These are phyloP conservation scores for Trichonephila clavipes DNA, from an alignment of 1,140 invertebrate species.

Conservation along the genomic window DNA sequence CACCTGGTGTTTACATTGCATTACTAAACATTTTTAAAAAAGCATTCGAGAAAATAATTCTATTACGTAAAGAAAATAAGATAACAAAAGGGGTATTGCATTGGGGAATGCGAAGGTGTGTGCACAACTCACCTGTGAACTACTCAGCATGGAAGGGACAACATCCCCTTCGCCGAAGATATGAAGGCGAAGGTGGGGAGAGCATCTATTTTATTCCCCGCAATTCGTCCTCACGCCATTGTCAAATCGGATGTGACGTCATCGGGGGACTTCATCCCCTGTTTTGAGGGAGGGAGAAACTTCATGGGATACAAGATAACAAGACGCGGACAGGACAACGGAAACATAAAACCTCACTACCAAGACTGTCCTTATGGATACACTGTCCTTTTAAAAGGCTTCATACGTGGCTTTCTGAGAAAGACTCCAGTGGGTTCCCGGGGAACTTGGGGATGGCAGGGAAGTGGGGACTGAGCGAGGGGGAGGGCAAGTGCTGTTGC, in stretches of 20 bases:
- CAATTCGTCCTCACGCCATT: constrained; percentile 51
- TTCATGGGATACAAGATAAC: not conserved
- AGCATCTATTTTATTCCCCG: constrained; percentile 28
- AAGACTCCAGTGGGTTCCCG: constrained; percentile 45
- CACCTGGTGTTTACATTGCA: not conserved
- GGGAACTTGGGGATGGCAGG: constrained; percentile 13
- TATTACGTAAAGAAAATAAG: not conserved
- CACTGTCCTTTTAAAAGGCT: not conserved
- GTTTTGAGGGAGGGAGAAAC: not conserved
- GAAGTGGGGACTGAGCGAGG: not conserved
- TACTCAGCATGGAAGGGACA: not conserved
- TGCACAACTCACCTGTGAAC: constrained; percentile 21
- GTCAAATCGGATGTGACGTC: constrained; percentile 43
- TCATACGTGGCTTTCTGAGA: constrained; percentile 18
- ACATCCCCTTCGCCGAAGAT: constrained; percentile 3
- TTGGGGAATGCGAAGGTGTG: not conserved
- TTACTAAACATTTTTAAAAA: not conserved
- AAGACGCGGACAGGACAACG: not conserved
- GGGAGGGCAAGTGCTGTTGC: constrained; percentile 40
- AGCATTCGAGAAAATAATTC: not conserved
- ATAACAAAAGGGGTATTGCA: not conserved
- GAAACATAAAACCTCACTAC: not conserved
- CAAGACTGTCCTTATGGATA: not conserved
- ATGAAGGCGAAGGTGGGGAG: constrained; percentile 1
- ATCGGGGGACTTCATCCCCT: constrained; percentile 31